Conservation (phyloP, 2,797 vertebrate species). For the Leucoraja ocellata region DNA sequence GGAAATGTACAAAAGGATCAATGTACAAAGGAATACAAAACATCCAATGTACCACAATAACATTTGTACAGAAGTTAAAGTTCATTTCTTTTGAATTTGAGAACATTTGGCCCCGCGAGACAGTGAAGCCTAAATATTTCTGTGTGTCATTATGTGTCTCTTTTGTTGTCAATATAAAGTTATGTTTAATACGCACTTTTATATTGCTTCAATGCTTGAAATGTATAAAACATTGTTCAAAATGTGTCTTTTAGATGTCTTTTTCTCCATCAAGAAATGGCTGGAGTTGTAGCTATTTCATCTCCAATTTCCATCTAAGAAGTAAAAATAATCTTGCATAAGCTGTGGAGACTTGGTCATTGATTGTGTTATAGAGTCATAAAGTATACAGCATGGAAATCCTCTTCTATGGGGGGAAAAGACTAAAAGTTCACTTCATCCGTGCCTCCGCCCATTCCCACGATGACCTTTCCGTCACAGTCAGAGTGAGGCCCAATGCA, state of each 20-base stretch:
- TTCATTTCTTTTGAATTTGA: neutral
- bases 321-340: no score
- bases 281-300: neutral
- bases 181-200: neutral
- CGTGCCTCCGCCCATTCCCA: no score
- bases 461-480: no score
- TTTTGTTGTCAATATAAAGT: neutral
- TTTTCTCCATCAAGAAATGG: neutral
- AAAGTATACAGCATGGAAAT: no score
- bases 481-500: no score
- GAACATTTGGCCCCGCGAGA: neutral
- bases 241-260: neutral
- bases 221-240: neutral
- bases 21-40: neutral
- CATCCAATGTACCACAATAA: no score
- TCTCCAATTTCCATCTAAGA: neutral
- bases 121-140: neutral
- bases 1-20: neutral
- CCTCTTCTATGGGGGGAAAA: no score
- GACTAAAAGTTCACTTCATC: no score
- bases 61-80: neutral
- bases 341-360: no score
- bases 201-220: neutral
- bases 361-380: no score
- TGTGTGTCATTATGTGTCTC: neutral